Base-by-base conservation (phyloP, 2,113 vertebrate genomes). In the Axis porcinus region DNA sequence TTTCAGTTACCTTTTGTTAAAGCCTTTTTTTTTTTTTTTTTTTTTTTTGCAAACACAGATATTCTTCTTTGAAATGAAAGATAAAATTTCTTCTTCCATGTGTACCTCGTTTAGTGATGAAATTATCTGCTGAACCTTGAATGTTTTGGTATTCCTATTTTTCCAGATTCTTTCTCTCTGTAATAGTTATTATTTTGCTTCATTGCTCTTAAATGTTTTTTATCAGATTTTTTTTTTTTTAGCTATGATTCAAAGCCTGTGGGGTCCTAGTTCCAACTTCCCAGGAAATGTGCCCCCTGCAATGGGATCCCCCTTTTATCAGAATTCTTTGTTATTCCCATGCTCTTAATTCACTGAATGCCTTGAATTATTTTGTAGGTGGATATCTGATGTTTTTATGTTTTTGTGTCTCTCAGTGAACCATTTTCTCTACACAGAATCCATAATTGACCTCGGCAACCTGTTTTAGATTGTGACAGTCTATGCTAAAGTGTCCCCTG, bases 1-100 rank as follows among this genome's bases (percentile, higher is more conserved):
- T 86, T 96, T 81, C 27, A 76, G 52, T 55, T 97, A 90, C 86
- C 82, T 62, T 86, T 82, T 93, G 43, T 82, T 87, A 60, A 94
- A 62, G 13, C 6, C 36, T 21, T 64, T 64, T 60, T 28, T 60
- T 28, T 58, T 11, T 58, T 40, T n/a, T n/a, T n/a, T 58, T 74
- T 15, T 60, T 60, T 70, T 64, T 70, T 82, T 30, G 25, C 74
- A 85, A 64, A 86, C 33, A 52, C 25, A 89, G 47, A 88, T 79
- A 84, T 9, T 95, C 54, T 89, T 95, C 21, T n/a, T 93, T 95
- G n/a, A 84, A 10, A 30, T 54, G 5, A 57, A 78, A 50, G 47
- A 28, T 55, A 86, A 82, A 55, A 27, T 55, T 93, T 16, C 36
- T 81, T 81, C 76, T 96, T 94, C 27, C 84, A 52, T 89, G 91